A percentile compares a stretch with the other conserved stretches of the same genome.
Conservation (phyloP, 2,888 invertebrate species). For the Sphaerophoria rueppellii region DNA sequence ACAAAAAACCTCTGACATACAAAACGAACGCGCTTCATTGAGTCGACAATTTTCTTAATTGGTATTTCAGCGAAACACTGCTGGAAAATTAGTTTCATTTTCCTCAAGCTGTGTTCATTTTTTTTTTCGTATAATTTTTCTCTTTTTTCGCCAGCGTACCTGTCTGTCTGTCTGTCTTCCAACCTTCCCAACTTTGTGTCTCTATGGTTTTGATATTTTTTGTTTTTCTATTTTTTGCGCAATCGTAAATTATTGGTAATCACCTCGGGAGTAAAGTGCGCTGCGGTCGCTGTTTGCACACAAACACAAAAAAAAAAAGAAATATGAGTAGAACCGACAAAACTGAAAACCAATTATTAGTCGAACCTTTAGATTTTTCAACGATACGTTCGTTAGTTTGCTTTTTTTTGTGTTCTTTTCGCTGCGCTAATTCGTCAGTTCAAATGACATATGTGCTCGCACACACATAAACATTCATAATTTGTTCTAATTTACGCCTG, state of each 20-base stretch:
- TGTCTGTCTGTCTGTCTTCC: background rate
- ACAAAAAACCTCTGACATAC: slow-evolving; percentile 18
- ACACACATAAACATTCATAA: background rate
- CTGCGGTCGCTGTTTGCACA: background rate
- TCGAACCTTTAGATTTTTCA: slow-evolving; percentile 13
- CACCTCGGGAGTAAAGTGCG: slow-evolving; percentile 39
- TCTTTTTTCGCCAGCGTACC: background rate
- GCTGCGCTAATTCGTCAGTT: slow-evolving; percentile 29
- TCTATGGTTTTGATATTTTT: slow-evolving; percentile 22
- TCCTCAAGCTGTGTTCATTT: slow-evolving; percentile 23
- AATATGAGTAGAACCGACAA: slow-evolving; percentile 25
- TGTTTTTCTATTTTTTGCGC: slow-evolving; percentile 52
- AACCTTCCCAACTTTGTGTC: background rate
- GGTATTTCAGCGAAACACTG: slow-evolving; percentile 51
- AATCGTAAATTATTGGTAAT: slow-evolving; percentile 71
- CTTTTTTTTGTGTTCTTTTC: slow-evolving; percentile 7
- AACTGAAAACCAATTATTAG: slow-evolving; percentile 49
- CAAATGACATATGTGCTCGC: background rate
- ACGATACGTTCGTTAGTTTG: background rate
- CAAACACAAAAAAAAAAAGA: slow-evolving; percentile 6
- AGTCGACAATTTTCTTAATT: slow-evolving; percentile 64
- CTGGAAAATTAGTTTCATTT: slow-evolving; percentile 66
- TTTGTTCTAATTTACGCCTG: slow-evolving; percentile 68
- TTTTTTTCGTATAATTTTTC: background rate
- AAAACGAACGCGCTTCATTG: slow-evolving; percentile 49